Evolutionary conservation across 2,797 vertebrate genomes (phyloP).

Genomic region (Pogoniulus pusillus): DNA sequence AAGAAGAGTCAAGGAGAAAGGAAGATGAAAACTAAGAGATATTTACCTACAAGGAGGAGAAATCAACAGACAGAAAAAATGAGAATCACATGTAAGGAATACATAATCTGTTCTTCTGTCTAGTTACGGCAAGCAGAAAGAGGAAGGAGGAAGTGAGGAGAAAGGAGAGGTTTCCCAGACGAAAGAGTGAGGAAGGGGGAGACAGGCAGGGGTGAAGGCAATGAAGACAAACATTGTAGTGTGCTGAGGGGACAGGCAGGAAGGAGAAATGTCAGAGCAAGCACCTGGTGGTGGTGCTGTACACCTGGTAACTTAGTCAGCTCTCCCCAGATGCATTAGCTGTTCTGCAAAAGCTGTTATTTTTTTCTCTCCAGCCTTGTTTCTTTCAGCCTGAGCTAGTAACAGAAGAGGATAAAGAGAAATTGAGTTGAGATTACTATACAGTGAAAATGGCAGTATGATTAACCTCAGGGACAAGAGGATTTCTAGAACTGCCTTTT

Average conservation of each 20-base stretch:
- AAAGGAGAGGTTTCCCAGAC: constrained; percentile 8
- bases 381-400: neutral
- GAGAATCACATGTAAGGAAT: neutral
- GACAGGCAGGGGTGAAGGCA: neutral
- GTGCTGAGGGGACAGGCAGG: neutral
- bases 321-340: neutral
- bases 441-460: neutral
- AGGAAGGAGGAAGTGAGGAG: constrained; percentile 18
- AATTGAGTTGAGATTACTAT: neutral
- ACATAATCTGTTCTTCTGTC: constrained; percentile 9
- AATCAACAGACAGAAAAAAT: constrained; percentile 44
- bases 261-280: neutral
- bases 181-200: constrained; percentile 21
- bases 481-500: neutral
- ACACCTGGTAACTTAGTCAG: neutral
- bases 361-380: neutral
- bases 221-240: neutral
- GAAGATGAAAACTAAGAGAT: constrained; percentile 18
- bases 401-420: neutral
- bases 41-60: constrained; percentile 20
- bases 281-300: constrained; percentile 22
- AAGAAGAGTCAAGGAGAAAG: constrained; percentile 42
- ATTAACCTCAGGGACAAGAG: neutral
- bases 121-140: constrained; percentile 11
- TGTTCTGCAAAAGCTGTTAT: neutral